Percentiles rank a stretch among this genome's conserved stretches.
phyloP scores from a whole-genome alignment of 2,888 invertebrate genomes.

The Synanthedon formicaeformis region DNA sequence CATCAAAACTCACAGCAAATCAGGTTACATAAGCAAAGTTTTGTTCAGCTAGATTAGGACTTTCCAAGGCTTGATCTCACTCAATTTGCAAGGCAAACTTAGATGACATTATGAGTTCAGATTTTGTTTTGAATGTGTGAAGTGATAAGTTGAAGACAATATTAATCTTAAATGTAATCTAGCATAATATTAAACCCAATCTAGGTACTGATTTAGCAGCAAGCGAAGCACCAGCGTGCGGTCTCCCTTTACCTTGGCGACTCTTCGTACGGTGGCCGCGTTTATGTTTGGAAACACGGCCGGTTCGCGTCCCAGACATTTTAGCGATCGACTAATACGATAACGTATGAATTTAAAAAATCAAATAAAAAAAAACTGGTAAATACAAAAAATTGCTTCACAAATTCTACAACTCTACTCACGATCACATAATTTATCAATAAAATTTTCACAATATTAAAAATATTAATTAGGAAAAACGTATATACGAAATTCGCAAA shows the following conservation, averaged over 20 bases:
- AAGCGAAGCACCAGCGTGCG: slow-evolving; percentile 41
- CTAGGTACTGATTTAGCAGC: slow-evolving; percentile 16
- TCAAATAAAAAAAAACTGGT: neutral
- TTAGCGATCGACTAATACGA: slow-evolving; percentile 5
- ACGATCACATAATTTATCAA: slow-evolving; percentile 22
- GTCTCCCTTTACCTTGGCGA: slow-evolving; percentile 48
- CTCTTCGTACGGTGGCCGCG: slow-evolving; percentile 45
- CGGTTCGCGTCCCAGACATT: slow-evolving; percentile 55
- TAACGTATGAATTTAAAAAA: neutral
- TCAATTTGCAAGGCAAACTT: too few species aligned
- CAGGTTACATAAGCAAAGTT: neutral
- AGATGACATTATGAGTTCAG: too few species aligned
- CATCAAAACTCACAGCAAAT: slow-evolving; percentile 7
- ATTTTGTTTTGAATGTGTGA: too few species aligned
- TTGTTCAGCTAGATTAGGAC: too few species aligned
- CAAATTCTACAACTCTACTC: slow-evolving; percentile 35
- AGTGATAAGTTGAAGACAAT: slow-evolving; percentile 21
- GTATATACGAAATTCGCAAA: too few species aligned
- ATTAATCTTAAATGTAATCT: slow-evolving; percentile 19
- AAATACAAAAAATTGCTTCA: slow-evolving; percentile 22
- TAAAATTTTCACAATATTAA: neutral
- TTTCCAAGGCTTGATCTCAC: too few species aligned
- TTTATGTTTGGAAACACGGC: slow-evolving; percentile 53
- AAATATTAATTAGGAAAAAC: too few species aligned
- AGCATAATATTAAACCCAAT: neutral